Evolutionary conservation across 2,113 vertebrate species (phyloP).

Genomic region (Datnioides undecimradiatus): DNA sequence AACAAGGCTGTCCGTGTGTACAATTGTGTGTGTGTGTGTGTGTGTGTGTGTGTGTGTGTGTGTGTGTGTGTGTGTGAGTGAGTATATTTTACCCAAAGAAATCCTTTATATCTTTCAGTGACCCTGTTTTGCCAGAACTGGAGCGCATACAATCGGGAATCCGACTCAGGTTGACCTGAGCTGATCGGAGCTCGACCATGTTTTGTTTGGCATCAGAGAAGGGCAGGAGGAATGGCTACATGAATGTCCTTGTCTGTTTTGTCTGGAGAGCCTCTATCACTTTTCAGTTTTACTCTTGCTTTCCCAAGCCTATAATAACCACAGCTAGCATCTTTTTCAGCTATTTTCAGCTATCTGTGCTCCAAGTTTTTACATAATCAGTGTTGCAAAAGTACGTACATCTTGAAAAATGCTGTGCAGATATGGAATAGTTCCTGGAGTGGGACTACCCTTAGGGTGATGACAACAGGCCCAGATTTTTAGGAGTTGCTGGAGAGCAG

Average conservation of each 20-base stretch:
- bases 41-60: slow-evolving; percentile 44
- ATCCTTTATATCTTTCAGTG: slow-evolving; percentile 45
- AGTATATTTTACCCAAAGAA: slow-evolving; percentile 46
- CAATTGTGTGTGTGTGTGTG: slow-evolving; percentile 40
- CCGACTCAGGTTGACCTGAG: slow-evolving; percentile 64
- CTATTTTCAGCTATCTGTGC: slow-evolving; percentile 44
- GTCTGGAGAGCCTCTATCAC: slow-evolving; percentile 47
- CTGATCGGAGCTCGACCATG: slow-evolving; percentile 45
- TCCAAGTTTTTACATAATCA: slow-evolving; percentile 68
- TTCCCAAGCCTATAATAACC: slow-evolving; percentile 52
- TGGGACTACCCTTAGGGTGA: slow-evolving; percentile 32
- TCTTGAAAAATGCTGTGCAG: slow-evolving; percentile 46
- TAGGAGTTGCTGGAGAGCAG: slow-evolving; percentile 39
- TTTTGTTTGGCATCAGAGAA: slow-evolving; percentile 67
- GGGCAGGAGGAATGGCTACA: slow-evolving; percentile 26
- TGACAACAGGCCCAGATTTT: slow-evolving; percentile 55
- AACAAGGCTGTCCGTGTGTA: slow-evolving; percentile 68
- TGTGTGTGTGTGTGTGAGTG: slow-evolving; percentile 41
- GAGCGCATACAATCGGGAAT: slow-evolving; percentile 70
- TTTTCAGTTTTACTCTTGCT: slow-evolving; percentile 34
- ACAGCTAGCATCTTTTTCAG: slow-evolving; percentile 43
- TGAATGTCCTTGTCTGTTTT: slow-evolving; percentile 46
- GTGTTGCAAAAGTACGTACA: slow-evolving; percentile 44
- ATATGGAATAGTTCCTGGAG: slow-evolving; percentile 60
- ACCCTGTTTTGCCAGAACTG: slow-evolving; percentile 70